Evolutionary conservation across 2,113 vertebrate genomes (phyloP).

Genomic region (Neogobius melanostomus): DNA sequence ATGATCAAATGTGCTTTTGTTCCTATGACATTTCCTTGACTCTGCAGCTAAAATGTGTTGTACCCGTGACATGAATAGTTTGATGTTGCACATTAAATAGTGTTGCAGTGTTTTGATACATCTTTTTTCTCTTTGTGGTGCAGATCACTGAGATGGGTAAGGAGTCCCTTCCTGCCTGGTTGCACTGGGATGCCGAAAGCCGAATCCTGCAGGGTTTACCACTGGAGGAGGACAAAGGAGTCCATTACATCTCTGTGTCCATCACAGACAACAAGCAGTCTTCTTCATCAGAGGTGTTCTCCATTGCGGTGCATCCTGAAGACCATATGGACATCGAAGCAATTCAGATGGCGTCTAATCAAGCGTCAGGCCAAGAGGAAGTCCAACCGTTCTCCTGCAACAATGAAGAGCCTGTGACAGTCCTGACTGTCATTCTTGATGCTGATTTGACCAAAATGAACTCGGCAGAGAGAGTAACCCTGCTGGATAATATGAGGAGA

Average conservation of each 20-base stretch:
- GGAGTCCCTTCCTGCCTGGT: conserved; percentile 87
- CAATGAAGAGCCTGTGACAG: conserved; percentile 86
- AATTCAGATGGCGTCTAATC: conserved; percentile 63
- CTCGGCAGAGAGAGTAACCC: conserved; percentile 85
- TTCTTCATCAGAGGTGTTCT: conserved; percentile 83
- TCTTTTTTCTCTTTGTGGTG: conserved; percentile 8
- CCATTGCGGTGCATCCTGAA: conserved; percentile 91
- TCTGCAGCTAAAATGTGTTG: too few species aligned
- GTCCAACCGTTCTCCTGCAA: conserved; percentile 77
- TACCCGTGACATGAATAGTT: not conserved
- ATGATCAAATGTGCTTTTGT: too few species aligned
- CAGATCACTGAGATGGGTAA: conserved; percentile 89
- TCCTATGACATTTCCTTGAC: too few species aligned
- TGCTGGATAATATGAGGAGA: conserved; percentile 86
- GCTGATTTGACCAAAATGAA: conserved; percentile 97
- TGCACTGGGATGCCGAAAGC: conserved; percentile 85
- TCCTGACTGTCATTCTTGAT: conserved; percentile 95
- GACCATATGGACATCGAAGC: conserved; percentile 86
- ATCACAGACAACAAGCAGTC: conserved; percentile 78
- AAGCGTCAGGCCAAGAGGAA: conserved; percentile 68
- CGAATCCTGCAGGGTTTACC: conserved; percentile 87
- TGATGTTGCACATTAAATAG: too few species aligned
- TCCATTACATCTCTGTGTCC: conserved; percentile 88
- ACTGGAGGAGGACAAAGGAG: conserved; percentile 89
- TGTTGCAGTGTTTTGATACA: too few species aligned